phyloP scores from a whole-genome alignment of 1,140 invertebrate species.

The Mycetomoellerius zeteki region DNA sequence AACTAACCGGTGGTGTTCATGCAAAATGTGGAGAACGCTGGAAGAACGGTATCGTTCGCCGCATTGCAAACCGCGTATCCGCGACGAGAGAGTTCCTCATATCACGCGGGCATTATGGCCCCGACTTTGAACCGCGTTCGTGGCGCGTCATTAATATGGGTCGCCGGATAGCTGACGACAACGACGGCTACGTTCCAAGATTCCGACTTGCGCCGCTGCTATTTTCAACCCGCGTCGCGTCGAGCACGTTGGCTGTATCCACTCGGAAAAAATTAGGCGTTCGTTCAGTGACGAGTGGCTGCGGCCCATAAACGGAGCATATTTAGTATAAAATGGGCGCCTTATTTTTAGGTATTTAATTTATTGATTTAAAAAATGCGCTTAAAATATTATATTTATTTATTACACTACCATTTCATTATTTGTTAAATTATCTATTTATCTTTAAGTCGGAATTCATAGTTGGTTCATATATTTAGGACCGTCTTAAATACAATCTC shows the following conservation, averaged over 20 bases:
- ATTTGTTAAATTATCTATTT: background rate
- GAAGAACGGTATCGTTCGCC: constrained; percentile 4
- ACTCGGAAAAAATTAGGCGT: constrained; percentile 39
- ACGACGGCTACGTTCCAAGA: constrained; percentile 59
- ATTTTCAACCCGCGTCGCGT: constrained; percentile 50
- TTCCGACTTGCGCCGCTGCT: constrained; percentile 55
- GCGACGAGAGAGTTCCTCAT: constrained; percentile 61
- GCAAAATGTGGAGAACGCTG: background rate
- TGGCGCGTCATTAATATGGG: constrained; percentile 65
- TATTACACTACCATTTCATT: background rate
- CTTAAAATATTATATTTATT: background rate
- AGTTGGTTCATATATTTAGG: too few species aligned
- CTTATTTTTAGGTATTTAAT: background rate
- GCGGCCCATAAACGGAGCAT: constrained; percentile 29
- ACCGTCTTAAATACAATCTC: too few species aligned
- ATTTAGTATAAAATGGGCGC: background rate
- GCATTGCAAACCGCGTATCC: constrained; percentile 13
- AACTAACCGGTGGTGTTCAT: background rate
- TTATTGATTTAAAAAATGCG: background rate
- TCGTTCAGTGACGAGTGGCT: constrained; percentile 26
- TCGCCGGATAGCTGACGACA: constrained; percentile 54
- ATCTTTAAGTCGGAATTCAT: background rate
- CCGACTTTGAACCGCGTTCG: constrained; percentile 53
- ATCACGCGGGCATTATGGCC: constrained; percentile 60
- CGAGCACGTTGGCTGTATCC: constrained; percentile 30